Evolutionary conservation across 2,797 vertebrate species (phyloP).

Genomic region (Coilia nasus): DNA sequence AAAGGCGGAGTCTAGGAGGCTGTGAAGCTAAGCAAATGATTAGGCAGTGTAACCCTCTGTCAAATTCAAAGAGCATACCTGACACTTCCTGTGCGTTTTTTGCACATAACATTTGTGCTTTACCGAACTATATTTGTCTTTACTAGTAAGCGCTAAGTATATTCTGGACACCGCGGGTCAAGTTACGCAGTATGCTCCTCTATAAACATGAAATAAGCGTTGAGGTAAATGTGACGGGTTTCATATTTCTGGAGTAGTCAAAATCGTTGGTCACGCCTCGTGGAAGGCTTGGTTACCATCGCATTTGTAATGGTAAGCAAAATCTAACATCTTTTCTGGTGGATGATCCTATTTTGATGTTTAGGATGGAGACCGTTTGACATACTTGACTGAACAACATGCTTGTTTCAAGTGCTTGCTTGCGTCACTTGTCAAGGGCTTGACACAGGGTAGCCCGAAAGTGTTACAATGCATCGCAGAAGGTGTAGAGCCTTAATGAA

Average conservation of each 20-base stretch:
- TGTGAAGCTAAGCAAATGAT: conserved; percentile 49
- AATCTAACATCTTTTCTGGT: conserved; percentile 13
- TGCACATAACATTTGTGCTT: conserved; percentile 52
- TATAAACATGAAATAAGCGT: background rate
- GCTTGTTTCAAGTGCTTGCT: background rate
- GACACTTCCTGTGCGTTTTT: conserved; percentile 69
- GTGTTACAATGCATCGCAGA: conserved; percentile 1
- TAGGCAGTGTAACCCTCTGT: conserved; percentile 60
- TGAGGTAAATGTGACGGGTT: conserved; percentile 17
- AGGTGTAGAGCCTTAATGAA: background rate
- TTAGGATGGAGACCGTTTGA: background rate
- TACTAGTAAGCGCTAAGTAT: background rate
- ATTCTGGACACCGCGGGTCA: background rate
- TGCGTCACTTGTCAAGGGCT: conserved; percentile 28
- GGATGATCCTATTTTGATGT: background rate
- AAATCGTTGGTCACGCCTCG: conserved; percentile 30
- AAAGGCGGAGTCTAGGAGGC: conserved; percentile 54
- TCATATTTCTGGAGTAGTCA: conserved; percentile 25
- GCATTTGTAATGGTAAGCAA: conserved; percentile 34
- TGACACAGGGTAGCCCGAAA: conserved; percentile 32
- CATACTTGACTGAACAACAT: background rate
- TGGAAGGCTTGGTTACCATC: conserved; percentile 29
- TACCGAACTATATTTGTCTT: background rate
- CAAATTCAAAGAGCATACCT: conserved; percentile 63
- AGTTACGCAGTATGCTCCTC: background rate